Base-by-base conservation (phyloP, 2,888 invertebrate species). In the Drosophila kambysellisi region DNA sequence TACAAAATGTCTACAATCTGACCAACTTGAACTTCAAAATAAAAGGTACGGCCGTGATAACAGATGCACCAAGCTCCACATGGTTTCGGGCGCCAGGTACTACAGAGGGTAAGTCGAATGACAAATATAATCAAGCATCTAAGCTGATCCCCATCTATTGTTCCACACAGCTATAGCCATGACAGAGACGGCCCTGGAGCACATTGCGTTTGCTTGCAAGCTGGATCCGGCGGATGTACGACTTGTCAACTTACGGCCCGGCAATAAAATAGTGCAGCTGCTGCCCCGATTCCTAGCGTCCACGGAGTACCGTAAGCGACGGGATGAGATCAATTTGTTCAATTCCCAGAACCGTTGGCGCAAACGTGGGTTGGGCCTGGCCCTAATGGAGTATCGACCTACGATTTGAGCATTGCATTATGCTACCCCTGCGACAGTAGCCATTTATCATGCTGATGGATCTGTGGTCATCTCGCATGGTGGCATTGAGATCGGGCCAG, bases 401-500 rank as follows among this genome's bases (percentile, higher is more conserved):
- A 75, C 0, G 35, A 30, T n/a, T 43, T 79, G 15, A 57, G 15
- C 65, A 39, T 79, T 37, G 78, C 76, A 1, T 4, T 56, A 4
- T 41, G 48, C 76, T 97, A 95, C 93, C 94, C 95, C 0, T 92
- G n/a, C 95, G 0, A 93, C 95, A 17, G 94, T 97, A 11, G 94
- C 95, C 0, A 95, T 97, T 70, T 96, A 95, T 88, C 95, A 95
- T 25, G 94, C 94, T 0, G 96, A 97, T 90, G 97, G 95, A 0
- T 95, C 95, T 1, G 96, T 98, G 4, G 94, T 95, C 0, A 93
- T 97, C 6, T 93, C 95, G 0, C 96, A 97, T 82, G 96, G 96
- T 9, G 96, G 96, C 0, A 94, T 96, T 41, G 96, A 97, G 94
- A 95, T 96, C 78, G 98, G 98, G 0, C 98, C 98, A 98, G 93